Conservation (phyloP, 1,140 invertebrate species). For the Drosophila setifemur region DNA sequence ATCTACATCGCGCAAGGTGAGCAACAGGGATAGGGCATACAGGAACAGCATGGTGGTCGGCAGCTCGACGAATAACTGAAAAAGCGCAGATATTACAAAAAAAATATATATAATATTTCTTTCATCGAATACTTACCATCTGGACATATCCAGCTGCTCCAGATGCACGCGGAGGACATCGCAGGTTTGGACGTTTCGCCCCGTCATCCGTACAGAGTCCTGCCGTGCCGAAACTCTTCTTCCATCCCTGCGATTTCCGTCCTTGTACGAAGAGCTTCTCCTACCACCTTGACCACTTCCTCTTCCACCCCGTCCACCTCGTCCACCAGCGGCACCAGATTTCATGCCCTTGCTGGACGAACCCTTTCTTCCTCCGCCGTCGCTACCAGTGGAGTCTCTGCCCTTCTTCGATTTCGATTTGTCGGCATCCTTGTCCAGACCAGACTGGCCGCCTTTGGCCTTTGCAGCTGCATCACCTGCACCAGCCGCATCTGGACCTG, state of each 20-base stretch:
- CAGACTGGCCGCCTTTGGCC: background rate
- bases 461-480: background rate
- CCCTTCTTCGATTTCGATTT: background rate
- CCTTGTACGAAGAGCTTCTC: background rate
- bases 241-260: background rate
- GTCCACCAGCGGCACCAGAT: background rate
- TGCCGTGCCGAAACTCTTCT: background rate
- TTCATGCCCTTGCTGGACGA: background rate
- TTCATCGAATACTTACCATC: constrained; percentile 20
- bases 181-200: constrained; percentile 35
- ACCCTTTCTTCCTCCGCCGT: background rate
- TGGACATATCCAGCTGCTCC: constrained; percentile 52
- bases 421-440: background rate
- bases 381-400: background rate
- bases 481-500: no score
- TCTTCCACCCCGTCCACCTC: background rate
- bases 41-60: background rate
- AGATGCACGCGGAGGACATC: constrained; percentile 51
- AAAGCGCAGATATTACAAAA: background rate
- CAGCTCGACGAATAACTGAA: background rate
- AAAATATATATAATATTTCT: background rate
- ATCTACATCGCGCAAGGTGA: background rate
- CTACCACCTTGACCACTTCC: background rate
- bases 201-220: background rate
- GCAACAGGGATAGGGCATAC: background rate